Percentiles rank a stretch among this genome's conserved stretches.
Evolutionary conservation across 2,888 invertebrate genomes (phyloP).

Genomic region (Molorchus minor): DNA sequence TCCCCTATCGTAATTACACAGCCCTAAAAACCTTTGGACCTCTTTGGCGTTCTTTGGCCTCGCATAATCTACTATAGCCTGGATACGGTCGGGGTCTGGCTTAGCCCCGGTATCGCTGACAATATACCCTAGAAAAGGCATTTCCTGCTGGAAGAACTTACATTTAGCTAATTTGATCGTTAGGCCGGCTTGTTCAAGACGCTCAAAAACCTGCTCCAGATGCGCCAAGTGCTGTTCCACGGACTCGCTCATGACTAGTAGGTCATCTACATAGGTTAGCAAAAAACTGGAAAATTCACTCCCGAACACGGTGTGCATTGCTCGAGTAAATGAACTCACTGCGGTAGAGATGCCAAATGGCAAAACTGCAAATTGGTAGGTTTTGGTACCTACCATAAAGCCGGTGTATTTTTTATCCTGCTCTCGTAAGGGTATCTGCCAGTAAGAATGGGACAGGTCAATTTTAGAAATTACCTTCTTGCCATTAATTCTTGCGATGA

Average conservation of each 20-base stretch:
- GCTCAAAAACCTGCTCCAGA: constrained; percentile 20
- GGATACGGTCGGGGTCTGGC: constrained; percentile 33
- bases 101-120: constrained; percentile 17
- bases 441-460: constrained; percentile 35
- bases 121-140: constrained; percentile 31
- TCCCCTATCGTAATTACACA: constrained; percentile 35
- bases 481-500: constrained; percentile 14
- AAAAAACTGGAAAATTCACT: constrained; percentile 21
- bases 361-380: constrained; percentile 28
- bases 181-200: constrained; percentile 21
- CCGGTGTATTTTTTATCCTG: constrained; percentile 34
- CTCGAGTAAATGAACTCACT: constrained; percentile 20
- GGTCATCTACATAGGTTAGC: constrained; percentile 30
- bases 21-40: constrained; percentile 45
- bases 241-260: constrained; percentile 23
- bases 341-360: constrained; percentile 31
- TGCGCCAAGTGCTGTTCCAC: constrained; percentile 29
- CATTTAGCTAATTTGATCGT: constrained; percentile 27
- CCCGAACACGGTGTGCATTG: constrained; percentile 19
- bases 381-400: constrained; percentile 25
- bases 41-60: constrained; percentile 45
- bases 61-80: constrained; percentile 45
- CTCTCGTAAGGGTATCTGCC: constrained; percentile 32
- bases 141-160: constrained; percentile 22
- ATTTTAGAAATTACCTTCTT: constrained; percentile 21